Evolutionary conservation across 2,797 vertebrate genomes (phyloP).

Genomic region (Crax fasciolata): DNA sequence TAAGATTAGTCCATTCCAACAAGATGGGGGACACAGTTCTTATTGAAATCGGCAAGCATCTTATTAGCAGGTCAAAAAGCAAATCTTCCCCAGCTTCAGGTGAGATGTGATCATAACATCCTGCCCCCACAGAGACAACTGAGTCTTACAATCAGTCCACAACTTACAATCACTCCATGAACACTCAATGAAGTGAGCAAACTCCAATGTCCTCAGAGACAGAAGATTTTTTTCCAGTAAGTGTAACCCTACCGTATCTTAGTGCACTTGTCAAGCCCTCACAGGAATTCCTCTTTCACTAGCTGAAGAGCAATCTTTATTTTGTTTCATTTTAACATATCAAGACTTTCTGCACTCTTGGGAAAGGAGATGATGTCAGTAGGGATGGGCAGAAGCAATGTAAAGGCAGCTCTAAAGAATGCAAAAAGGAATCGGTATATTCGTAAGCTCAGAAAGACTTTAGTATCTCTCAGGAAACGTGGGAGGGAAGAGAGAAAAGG

Average conservation of each 20-base stretch:
- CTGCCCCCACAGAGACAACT: not conserved
- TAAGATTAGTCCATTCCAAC: not conserved
- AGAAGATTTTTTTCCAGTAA: not conserved
- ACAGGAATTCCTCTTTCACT: not conserved
- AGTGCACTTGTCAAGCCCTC: not conserved
- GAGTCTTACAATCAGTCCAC: not conserved
- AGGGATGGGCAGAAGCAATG: not conserved
- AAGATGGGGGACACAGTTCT: not conserved
- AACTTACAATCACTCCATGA: not conserved
- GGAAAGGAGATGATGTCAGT: not conserved
- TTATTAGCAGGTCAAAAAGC: not conserved
- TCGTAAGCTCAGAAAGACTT: not conserved
- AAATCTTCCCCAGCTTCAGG: not conserved
- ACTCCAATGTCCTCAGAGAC: not conserved
- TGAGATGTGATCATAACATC: rapidly evolving
- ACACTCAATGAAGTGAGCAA: not conserved
- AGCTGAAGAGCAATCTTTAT: not conserved
- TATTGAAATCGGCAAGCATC: not conserved
- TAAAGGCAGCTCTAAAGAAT: not conserved
- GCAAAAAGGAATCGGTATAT: not conserved
- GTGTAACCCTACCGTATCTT: not conserved
- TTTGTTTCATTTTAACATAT: not conserved
- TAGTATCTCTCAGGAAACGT: constrained; percentile 9
- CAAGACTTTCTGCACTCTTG: not conserved
- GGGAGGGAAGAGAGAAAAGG: constrained; percentile 37